A percentile compares a stretch with the other conserved stretches of the same genome.
These are phyloP conservation scores for Ceratosolen solmsi DNA, from an alignment of 1,140 invertebrate genomes.

Conservation along the genomic window DNA sequence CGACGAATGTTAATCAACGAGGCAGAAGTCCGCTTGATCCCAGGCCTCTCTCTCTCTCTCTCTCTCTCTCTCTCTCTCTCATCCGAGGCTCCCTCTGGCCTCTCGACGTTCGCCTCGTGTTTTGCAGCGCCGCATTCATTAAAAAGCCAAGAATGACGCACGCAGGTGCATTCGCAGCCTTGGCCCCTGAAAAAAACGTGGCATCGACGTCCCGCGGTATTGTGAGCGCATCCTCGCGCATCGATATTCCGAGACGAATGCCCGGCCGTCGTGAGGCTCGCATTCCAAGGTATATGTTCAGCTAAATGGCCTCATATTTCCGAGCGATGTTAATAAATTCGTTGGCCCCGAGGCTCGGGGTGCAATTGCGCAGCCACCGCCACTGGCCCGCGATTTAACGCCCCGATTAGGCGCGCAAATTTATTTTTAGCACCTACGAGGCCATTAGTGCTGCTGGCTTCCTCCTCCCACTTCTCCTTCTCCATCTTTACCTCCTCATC, in stretches of 20 bases:
- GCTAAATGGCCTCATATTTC: constrained; percentile 55
- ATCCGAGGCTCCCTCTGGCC: too few species aligned
- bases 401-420: constrained; percentile 33
- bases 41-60: too few species aligned
- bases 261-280: background rate
- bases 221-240: background rate
- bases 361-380: constrained; percentile 3
- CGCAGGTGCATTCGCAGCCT: background rate
- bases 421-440: constrained; percentile 47
- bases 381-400: constrained; percentile 38
- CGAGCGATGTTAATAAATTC: constrained; percentile 57
- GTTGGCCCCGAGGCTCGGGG: constrained; percentile 19
- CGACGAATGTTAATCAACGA: too few species aligned
- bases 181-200: background rate
- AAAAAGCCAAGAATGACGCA: background rate
- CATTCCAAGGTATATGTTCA: constrained; percentile 41
- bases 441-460: background rate
- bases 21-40: too few species aligned
- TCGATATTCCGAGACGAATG: constrained; percentile 11
- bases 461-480: background rate
- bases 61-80: too few species aligned
- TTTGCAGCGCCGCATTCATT: background rate
- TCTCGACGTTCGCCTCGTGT: too few species aligned
- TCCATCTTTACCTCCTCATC: background rate
- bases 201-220: background rate